Conservation (phyloP, 2,113 vertebrate species). For the Butorides virescens region DNA sequence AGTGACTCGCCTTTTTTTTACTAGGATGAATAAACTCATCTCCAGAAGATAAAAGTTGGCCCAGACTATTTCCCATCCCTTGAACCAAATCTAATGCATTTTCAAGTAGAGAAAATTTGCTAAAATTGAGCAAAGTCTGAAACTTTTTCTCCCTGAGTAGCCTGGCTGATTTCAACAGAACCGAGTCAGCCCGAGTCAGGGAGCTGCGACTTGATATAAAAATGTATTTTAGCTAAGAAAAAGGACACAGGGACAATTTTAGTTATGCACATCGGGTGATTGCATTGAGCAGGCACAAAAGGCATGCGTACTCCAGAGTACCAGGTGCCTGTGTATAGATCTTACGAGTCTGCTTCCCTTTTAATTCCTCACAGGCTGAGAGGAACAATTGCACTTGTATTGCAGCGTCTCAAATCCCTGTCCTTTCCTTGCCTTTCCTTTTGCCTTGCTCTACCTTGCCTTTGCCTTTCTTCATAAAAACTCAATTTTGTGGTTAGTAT, state of each 20-base stretch:
- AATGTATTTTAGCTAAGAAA: not conserved
- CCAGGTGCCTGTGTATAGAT: not conserved
- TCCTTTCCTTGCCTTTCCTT: not conserved
- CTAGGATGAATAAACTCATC: not conserved
- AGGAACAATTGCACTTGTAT: not conserved
- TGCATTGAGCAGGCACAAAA: not conserved
- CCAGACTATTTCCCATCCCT: not conserved
- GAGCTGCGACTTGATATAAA: not conserved
- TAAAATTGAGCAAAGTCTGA: not conserved
- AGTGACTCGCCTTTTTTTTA: not conserved
- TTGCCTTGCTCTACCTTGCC: not conserved
- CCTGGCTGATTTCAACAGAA: not conserved
- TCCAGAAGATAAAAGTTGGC: not conserved
- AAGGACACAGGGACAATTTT: not conserved
- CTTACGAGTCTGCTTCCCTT: not conserved
- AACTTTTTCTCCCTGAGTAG: not conserved
- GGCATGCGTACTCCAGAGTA: not conserved
- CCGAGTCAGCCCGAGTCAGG: fast-evolving
- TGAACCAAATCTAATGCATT: not conserved
- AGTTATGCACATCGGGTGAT: not conserved
- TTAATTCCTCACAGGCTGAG: not conserved
- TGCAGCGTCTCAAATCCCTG: not conserved
- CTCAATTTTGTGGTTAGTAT: not conserved
- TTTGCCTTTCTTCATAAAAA: not conserved
- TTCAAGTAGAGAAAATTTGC: not conserved